These are phyloP conservation scores for Zosterops borbonicus DNA, from an alignment of 2,113 vertebrate species.

Conservation along the genomic window DNA sequence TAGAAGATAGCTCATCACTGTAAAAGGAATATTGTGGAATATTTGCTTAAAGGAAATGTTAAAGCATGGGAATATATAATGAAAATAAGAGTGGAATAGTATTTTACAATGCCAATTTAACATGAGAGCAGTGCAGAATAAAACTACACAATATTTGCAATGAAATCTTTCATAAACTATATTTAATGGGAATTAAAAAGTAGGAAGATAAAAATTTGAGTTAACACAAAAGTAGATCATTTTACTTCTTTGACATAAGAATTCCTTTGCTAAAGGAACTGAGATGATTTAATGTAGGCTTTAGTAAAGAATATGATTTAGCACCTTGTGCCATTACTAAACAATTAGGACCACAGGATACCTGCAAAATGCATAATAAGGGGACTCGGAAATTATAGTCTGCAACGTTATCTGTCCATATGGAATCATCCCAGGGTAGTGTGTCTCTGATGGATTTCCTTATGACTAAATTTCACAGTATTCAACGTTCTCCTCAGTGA, in stretches of 20 bases:
- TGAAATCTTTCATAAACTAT: not conserved
- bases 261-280: not conserved
- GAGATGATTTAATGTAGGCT: not conserved
- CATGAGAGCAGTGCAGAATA: not conserved
- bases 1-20: constrained; percentile 7
- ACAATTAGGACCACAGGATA: not conserved
- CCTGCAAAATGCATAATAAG: not conserved
- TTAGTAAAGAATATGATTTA: not conserved
- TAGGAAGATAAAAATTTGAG: not conserved
- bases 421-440: not conserved
- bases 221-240: not conserved
- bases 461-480: not conserved
- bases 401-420: not conserved
- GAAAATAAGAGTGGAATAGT: not conserved
- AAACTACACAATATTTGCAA: not conserved
- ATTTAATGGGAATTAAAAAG: constrained; percentile 1
- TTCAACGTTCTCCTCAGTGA: constrained; percentile 21
- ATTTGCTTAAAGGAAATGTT: constrained; percentile 20
- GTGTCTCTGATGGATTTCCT: not conserved
- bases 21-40: not conserved
- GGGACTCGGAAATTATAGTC: not conserved
- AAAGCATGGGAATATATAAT: not conserved
- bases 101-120: not conserved
- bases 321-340: not conserved
- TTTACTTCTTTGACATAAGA: not conserved